Evolutionary conservation across 64 coral and sea anemone species (phyloP).

Genomic region (Montipora cactus): DNA sequence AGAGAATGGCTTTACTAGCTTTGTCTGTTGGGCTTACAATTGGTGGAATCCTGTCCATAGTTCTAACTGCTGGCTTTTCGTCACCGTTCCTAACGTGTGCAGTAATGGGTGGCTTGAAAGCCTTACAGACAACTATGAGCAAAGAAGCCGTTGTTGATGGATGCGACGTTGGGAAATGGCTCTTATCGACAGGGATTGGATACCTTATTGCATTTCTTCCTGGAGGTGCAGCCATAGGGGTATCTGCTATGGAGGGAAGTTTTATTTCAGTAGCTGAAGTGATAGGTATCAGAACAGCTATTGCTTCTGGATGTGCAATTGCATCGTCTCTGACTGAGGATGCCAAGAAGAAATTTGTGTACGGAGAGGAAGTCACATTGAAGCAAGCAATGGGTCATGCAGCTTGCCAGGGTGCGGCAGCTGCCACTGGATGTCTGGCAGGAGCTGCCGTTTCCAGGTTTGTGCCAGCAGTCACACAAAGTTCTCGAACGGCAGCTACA

Average conservation of each 20-base stretch:
- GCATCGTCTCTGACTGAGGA: slow-evolving; percentile 16
- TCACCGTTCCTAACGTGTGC: too few relatives aligned
- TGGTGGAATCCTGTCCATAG: too few relatives aligned
- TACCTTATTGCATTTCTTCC: slow-evolving; percentile 17
- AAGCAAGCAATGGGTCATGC: slow-evolving; percentile 12
- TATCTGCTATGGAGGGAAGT: not conserved
- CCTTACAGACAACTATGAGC: not conserved
- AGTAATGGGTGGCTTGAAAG: slow-evolving; percentile 15
- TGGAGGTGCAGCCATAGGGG: slow-evolving; percentile 43
- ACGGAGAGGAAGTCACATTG: slow-evolving; percentile 39
- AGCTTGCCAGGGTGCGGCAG: not conserved
- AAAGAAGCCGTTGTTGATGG: slow-evolving; percentile 46
- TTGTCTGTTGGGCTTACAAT: slow-evolving; percentile 21
- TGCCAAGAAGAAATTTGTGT: slow-evolving; percentile 22
- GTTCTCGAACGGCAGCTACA: too few relatives aligned
- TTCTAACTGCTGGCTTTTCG: too few relatives aligned
- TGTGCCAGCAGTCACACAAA: too few relatives aligned
- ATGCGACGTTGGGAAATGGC: slow-evolving; percentile 17
- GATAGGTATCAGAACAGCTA: slow-evolving; percentile 19
- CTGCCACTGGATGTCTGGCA: not conserved
- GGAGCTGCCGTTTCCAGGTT: not conserved
- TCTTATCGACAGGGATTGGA: slow-evolving; percentile 5
- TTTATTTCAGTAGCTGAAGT: slow-evolving; percentile 15
- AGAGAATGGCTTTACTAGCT: slow-evolving; percentile 11
- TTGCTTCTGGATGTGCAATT: slow-evolving; percentile 5